Percentiles rank a stretch among this genome's conserved stretches.
These are phyloP conservation scores for Zaprionus taronus DNA, from an alignment of 1,140 invertebrate species.

Conservation along the genomic window DNA sequence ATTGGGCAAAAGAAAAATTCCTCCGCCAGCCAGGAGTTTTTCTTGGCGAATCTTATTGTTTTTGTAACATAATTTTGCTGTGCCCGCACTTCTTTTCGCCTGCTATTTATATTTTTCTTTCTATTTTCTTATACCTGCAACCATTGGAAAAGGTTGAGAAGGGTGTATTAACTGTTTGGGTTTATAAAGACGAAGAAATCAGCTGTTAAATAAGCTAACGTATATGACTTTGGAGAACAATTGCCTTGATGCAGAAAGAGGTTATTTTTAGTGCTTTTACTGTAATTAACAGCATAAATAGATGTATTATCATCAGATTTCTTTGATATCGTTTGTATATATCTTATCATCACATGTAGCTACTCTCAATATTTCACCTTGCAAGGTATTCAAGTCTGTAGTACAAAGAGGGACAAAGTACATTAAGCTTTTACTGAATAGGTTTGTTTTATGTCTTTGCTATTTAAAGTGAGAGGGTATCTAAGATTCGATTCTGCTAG, in stretches of 20 bases:
- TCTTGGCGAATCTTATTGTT: conserved; percentile 35
- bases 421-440: too few species aligned
- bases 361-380: too few species aligned
- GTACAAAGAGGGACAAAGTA: too few species aligned
- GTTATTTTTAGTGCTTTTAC: too few species aligned
- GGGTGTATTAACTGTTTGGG: not conserved
- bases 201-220: not conserved
- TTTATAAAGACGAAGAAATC: not conserved
- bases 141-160: not conserved
- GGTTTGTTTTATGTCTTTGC: too few species aligned
- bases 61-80: conserved; percentile 65
- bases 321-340: too few species aligned
- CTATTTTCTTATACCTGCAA: not conserved
- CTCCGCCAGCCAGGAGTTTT: not conserved
- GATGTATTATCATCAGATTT: too few species aligned
- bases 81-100: conserved; percentile 34
- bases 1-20: not conserved
- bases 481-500: not conserved
- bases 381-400: too few species aligned
- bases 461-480: not conserved
- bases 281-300: too few species aligned
- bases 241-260: not conserved
- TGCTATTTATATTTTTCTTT: conserved; percentile 36
- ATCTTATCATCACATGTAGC: too few species aligned
- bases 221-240: too few species aligned